Evolutionary conservation across 1,140 invertebrate species (phyloP).

Genomic region (Oppia nitens): DNA sequence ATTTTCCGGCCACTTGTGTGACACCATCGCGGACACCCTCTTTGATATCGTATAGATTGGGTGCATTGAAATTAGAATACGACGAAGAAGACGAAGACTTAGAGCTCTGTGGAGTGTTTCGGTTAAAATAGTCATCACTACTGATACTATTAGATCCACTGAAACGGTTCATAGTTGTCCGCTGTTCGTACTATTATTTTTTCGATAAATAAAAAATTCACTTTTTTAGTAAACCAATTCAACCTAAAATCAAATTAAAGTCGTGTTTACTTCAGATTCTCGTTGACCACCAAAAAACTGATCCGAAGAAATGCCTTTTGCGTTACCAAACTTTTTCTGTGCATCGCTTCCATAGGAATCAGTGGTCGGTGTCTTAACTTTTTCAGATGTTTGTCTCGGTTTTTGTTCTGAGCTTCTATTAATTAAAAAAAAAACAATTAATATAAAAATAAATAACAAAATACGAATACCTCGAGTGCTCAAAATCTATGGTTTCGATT

Average conservation of each 20-base stretch:
- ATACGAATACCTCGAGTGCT: background rate
- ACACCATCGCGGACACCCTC: slow-evolving; percentile 91
- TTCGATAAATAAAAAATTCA: slow-evolving; percentile 18
- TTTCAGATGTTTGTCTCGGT: background rate
- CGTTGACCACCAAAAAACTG: slow-evolving; percentile 70
- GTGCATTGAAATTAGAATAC: slow-evolving; percentile 32
- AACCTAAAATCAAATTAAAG: slow-evolving; percentile 6
- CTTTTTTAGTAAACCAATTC: background rate
- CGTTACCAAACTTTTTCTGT: slow-evolving; percentile 84
- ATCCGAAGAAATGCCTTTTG: slow-evolving; percentile 93
- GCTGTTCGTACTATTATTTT: slow-evolving; percentile 45
- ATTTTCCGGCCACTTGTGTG: slow-evolving; percentile 80
- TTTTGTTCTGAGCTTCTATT: background rate
- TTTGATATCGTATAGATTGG: slow-evolving; percentile 82
- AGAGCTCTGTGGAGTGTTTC: slow-evolving; percentile 14
- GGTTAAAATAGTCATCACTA: slow-evolving; percentile 86
- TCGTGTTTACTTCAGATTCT: slow-evolving; percentile 40
- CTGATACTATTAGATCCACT: slow-evolving; percentile 84
- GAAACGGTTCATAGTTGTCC: slow-evolving; percentile 51
- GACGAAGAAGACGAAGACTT: slow-evolving; percentile 5
- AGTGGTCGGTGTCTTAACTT: slow-evolving; percentile 7
- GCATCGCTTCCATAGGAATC: slow-evolving; percentile 39
- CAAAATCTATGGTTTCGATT: slow-evolving; percentile 11
- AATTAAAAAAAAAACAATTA: background rate
- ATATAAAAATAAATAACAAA: background rate